These are phyloP conservation scores for Crax fasciolata DNA, from an alignment of 2,797 vertebrate genomes.

Conservation along the genomic window DNA sequence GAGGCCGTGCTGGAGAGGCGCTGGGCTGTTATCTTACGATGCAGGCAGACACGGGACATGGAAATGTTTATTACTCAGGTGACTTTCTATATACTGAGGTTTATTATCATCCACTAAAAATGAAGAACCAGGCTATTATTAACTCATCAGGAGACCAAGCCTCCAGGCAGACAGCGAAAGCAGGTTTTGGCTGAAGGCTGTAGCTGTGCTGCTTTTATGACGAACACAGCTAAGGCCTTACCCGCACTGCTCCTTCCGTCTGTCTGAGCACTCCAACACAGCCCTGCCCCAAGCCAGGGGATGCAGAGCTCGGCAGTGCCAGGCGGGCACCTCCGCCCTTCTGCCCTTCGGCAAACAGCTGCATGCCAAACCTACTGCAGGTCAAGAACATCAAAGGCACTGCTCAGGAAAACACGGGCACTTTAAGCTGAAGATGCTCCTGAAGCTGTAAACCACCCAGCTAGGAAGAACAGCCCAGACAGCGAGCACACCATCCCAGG, in stretches of 20 bases:
- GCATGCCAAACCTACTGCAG: not conserved
- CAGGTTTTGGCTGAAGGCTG: not conserved
- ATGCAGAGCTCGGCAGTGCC: not conserved
- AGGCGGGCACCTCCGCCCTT: not conserved
- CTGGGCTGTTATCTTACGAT: not conserved
- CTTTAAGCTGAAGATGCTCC: not conserved
- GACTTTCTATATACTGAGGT: not conserved
- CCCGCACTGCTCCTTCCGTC: rapidly evolving
- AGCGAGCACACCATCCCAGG: not conserved
- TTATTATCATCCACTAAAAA: not conserved
- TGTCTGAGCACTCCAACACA: not conserved
- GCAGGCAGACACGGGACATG: not conserved
- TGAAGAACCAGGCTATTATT: not conserved
- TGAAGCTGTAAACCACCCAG: not conserved
- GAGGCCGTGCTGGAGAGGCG: not conserved
- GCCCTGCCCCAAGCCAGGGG: not conserved
- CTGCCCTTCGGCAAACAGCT: not conserved
- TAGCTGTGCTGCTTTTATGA: not conserved
- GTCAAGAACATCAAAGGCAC: not conserved
- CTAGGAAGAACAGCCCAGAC: not conserved
- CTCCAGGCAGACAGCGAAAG: not conserved
- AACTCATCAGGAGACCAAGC: not conserved
- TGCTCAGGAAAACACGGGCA: not conserved
- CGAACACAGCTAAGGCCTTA: not conserved
- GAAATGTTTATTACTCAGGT: not conserved